Evolutionary conservation across 2,888 invertebrate genomes (phyloP), one percentile per base, ranked within the genome.

Genomic region (Caenorhabditis macrosperma): DNA sequence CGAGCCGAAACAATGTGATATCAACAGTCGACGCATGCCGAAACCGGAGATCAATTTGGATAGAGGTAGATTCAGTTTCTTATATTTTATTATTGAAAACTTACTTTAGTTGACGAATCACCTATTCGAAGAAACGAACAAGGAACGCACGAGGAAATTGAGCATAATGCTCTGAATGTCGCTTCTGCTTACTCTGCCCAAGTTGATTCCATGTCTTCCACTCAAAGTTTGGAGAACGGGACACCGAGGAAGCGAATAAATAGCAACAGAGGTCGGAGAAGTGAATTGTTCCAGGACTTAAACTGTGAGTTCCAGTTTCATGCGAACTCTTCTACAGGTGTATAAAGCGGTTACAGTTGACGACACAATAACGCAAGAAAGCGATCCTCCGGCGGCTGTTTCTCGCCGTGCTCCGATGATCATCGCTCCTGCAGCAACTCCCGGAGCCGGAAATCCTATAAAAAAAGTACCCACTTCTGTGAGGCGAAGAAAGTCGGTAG

Each of bases 81-180:
- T n/a, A n/a, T n/a, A n/a, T n/a, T n/a, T n/a, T n/a, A n/a, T n/a
- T n/a, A n/a, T 22, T 20, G 17, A 55, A 1, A 50, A 17, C 46
- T 20, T 17, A 3, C 35, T 71, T 46, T 63, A 72, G 72, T 72
- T 2, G 72, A 72, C 12, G 72, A 72, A 38, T 64, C 63, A 5
- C 72, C 72, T 7, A 4, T 57, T 60, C 20, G 55, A 6, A 17
- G 33, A 48, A 22, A 4, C 35, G 2, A n/a, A n/a, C 3, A 24
- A n/a, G 38, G 38, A 5, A 10, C 10, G 2, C 28, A 15, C 0
- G 48, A 48, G 4, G 72, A 72, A 30, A 72, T 54, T 26, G 57
- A 57, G 28, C 2, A 28, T 48, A 38, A 7, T 24, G 22, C 33
- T 22, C 20, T 33, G 52, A 22, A 15, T 2, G 2, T 20, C 26